phyloP scores from a whole-genome alignment of 2,888 invertebrate genomes.

The Rutpela maculata region DNA sequence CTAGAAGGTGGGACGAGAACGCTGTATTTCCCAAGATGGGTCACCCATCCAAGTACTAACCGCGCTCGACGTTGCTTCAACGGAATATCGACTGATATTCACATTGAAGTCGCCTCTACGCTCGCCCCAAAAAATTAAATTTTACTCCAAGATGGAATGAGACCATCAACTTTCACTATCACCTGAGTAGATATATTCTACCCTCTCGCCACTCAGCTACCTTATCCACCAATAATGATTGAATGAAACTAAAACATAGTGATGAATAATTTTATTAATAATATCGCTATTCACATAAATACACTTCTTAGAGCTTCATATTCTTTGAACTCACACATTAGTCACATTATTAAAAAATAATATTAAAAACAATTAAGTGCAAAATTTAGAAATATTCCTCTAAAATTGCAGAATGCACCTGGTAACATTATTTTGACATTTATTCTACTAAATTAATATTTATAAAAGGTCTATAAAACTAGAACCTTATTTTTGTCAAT shows the following conservation, averaged over 20 bases:
- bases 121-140: no score
- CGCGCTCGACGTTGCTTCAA: no score
- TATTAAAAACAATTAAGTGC: conserved; percentile 30
- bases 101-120: no score
- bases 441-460: conserved; percentile 41
- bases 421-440: conserved; percentile 26
- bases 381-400: conserved; percentile 17
- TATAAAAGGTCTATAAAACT: conserved; percentile 53
- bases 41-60: no score
- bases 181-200: no score
- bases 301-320: conserved; percentile 26
- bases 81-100: no score
- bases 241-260: conserved; percentile 5
- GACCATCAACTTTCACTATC: no score
- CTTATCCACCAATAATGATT: no score
- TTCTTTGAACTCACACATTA: conserved; percentile 19
- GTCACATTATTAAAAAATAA: conserved; percentile 17
- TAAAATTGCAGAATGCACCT: conserved; percentile 30
- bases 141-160: no score
- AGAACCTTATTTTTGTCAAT: conserved; percentile 46
- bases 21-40: no score
- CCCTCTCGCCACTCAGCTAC: no score
- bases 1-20: no score
- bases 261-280: conserved; percentile 38
- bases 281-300: conserved; percentile 35